Conservation (phyloP, 2,113 vertebrate species). For the Muntiacus muntjak region DNA sequence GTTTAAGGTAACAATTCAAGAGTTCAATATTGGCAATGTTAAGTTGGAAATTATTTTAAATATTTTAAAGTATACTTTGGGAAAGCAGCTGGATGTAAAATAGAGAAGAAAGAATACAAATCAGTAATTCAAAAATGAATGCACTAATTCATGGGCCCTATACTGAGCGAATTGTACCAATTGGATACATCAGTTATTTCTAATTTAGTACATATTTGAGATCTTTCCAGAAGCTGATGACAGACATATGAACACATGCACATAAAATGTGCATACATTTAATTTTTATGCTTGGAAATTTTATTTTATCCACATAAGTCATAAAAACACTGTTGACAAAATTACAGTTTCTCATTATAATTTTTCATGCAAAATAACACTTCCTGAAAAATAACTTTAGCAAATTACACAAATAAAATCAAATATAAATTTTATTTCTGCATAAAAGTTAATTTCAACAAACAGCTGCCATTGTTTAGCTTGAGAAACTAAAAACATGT, state of each 20-base stretch:
- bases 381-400: not conserved
- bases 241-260: not conserved
- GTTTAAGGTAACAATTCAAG: not conserved
- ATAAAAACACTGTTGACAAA: constrained; percentile 34
- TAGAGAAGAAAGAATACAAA: not conserved
- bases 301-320: not conserved
- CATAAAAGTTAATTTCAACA: constrained; percentile 12
- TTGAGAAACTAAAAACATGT: not conserved
- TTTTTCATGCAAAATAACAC: constrained; percentile 35
- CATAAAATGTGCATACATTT: not conserved
- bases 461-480: not conserved
- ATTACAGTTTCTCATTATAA: constrained; percentile 2
- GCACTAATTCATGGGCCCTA: not conserved
- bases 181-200: not conserved
- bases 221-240: not conserved
- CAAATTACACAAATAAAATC: constrained; percentile 21
- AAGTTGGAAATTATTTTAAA: not conserved
- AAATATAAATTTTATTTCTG: constrained; percentile 34
- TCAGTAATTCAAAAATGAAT: not conserved
- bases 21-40: not conserved
- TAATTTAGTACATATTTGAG: not conserved
- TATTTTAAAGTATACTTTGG: not conserved
- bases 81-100: not conserved
- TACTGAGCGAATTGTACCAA: not conserved
- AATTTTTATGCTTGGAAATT: constrained; percentile 13